Base-by-base conservation (phyloP, 2,113 vertebrate species). In the Sebastes fasciatus region DNA sequence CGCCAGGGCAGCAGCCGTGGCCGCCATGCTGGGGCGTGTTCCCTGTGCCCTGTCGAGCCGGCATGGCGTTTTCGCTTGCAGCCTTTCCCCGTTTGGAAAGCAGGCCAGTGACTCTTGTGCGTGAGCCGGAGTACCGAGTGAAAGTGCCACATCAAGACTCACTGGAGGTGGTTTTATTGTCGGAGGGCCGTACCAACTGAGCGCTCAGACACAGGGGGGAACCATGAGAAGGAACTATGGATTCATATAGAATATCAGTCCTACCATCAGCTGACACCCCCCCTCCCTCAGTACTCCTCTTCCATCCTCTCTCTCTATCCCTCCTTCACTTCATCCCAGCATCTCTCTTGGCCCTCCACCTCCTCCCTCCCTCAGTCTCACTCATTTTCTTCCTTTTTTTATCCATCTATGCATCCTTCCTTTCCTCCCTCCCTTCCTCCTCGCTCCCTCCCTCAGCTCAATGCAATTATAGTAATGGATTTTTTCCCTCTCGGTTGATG, bases 401-500 rank as follows among this genome's bases (percentile, higher is more conserved):
- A 90, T 94, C 89, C 89, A 92, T 94, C 87, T 91, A 84, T 91
- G 82, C 83, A 90, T 92, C 91, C 90, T 91, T 89, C 88, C 88
- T 91, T 86, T 85, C 88, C 73, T 87, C 86, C 89, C 88, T 89
- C 88, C 60, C 57, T 87, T 88, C 26, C 64, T 82, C 87, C 90
- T 91, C 91, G 91, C 65, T 83, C 80, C 87, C 91, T 91, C 92
- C 92, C 88, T 87, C 85, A 89, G 93, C 95, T 96, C 95, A 95
- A 96, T 96, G 96, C 97, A 98, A 98, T 98, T 97, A 97, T 96
- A 97, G 96, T 96, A 97, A 98, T 98, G 97, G 97, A 95, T 96
- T 96, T 97, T 95, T 96, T 10, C 88, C 87, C 85, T 88, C 91
- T 91, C 93, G 80, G 90, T 95, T 98, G 97, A 98, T 98, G 96